Evolutionary conservation across 2,797 vertebrate genomes (phyloP).

Genomic region (Mormyrops boulengeri): DNA sequence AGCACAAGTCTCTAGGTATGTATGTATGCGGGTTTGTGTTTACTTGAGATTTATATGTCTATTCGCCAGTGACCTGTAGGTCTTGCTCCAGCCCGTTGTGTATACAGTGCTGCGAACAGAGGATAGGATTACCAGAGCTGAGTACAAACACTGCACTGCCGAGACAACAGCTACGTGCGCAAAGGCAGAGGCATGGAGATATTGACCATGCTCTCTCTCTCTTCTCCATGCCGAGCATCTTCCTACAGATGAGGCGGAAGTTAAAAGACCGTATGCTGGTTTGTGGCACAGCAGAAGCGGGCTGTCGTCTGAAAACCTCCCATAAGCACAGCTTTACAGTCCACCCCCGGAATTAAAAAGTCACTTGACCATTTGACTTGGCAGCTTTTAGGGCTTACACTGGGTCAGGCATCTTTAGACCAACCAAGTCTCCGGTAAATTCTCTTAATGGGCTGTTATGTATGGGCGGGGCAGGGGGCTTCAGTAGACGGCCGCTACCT

Average conservation of each 20-base stretch:
- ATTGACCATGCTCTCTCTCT: neutral
- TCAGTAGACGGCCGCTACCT: neutral
- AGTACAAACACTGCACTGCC: neutral
- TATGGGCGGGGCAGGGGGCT: neutral
- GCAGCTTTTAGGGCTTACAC: neutral
- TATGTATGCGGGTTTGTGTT: neutral
- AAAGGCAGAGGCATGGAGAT: neutral
- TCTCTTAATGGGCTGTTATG: neutral
- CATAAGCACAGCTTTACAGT: conserved; percentile 7
- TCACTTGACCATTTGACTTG: conserved; percentile 3
- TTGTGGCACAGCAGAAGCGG: neutral
- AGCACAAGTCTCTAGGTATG: neutral
- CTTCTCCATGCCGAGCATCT: neutral
- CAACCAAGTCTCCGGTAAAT: neutral
- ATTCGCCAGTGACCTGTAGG: neutral
- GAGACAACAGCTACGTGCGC: neutral
- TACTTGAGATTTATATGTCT: neutral
- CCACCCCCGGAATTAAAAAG: neutral
- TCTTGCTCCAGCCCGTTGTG: neutral
- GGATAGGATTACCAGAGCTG: neutral
- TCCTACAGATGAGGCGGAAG: neutral
- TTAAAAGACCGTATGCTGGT: neutral
- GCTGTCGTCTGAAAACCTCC: neutral
- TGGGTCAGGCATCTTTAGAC: neutral
- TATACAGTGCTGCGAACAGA: neutral